Conservation (phyloP, 2,797 vertebrate genomes). For the Zenarchopterus dispar region DNA sequence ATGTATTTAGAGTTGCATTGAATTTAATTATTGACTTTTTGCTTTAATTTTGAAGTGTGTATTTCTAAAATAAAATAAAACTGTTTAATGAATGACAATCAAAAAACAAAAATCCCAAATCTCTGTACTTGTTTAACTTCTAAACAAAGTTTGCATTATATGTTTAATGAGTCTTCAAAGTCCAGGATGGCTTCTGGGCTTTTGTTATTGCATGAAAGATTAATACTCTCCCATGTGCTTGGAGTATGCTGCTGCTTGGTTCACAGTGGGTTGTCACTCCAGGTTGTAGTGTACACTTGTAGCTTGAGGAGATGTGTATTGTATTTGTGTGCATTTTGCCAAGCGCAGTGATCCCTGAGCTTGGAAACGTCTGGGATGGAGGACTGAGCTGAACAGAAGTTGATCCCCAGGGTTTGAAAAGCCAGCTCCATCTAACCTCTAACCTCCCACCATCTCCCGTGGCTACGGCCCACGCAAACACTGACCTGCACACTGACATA, state of each 20-base stretch:
- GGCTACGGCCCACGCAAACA: constrained; percentile 24
- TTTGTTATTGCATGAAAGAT: not conserved
- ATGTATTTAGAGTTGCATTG: too few relatives aligned
- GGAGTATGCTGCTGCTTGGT: constrained; percentile 1
- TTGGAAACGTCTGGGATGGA: constrained; percentile 32
- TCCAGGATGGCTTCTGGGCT: not conserved
- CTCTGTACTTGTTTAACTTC: too few relatives aligned
- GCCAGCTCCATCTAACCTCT: constrained; percentile 40
- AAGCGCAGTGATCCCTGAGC: constrained; percentile 48
- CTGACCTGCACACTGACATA: not conserved
- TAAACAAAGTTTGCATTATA: too few relatives aligned
- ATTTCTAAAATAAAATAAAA: too few relatives aligned
- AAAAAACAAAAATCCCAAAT: too few relatives aligned
- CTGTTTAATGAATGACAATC: too few relatives aligned
- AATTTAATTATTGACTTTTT: too few relatives aligned
- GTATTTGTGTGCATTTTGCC: constrained; percentile 9
- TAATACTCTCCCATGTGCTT: not conserved
- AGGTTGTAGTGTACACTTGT: constrained; percentile 31
- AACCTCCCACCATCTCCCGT: constrained; percentile 32
- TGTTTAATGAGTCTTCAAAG: too few relatives aligned
- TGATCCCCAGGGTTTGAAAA: constrained; percentile 45
- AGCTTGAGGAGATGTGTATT: constrained; percentile 36
- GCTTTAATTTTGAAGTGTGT: too few relatives aligned
- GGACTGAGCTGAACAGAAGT: constrained; percentile 32
- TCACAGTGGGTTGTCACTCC: constrained; percentile 28